Evolutionary conservation across 2,888 invertebrate genomes (phyloP).

Genomic region (Drosophila birchii): DNA sequence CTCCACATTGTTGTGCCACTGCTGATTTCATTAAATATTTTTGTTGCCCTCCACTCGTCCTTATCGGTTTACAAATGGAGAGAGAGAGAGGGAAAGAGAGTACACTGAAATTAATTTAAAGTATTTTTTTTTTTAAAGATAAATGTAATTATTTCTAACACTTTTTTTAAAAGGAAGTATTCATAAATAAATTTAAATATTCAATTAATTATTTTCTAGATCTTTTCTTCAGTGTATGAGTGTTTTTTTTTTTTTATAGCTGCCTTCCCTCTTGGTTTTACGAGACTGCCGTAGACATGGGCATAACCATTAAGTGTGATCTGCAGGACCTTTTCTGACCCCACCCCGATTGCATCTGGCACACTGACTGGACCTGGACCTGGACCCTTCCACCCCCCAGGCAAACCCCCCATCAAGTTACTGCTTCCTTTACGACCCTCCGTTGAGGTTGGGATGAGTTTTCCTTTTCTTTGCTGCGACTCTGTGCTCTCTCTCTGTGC

Average conservation of each 20-base stretch:
- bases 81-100: not conserved
- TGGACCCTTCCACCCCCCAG: conserved; percentile 18
- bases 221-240: not conserved
- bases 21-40: conserved; percentile 80
- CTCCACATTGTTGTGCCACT: conserved; percentile 41
- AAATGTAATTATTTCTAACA: no score
- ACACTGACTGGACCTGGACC: conserved; percentile 54
- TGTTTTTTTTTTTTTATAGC: conserved; percentile 66
- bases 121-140: no score
- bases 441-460: conserved; percentile 40
- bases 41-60: conserved; percentile 50
- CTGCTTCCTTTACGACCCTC: conserved; percentile 65
- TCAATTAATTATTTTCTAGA: not conserved
- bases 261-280: conserved; percentile 55
- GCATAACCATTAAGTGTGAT: conserved; percentile 51
- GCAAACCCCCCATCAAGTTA: not conserved
- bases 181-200: no score
- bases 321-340: conserved; percentile 35
- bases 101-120: conserved; percentile 39
- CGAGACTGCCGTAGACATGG: conserved; percentile 50
- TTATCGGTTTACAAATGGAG: conserved; percentile 49
- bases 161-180: no score
- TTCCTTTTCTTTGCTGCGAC: conserved; percentile 14
- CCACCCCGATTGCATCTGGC: conserved; percentile 62
- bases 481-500: not conserved